These are phyloP conservation scores for Lutraria lutraria DNA, from an alignment of 2,888 invertebrate genomes.

Conservation along the genomic window DNA sequence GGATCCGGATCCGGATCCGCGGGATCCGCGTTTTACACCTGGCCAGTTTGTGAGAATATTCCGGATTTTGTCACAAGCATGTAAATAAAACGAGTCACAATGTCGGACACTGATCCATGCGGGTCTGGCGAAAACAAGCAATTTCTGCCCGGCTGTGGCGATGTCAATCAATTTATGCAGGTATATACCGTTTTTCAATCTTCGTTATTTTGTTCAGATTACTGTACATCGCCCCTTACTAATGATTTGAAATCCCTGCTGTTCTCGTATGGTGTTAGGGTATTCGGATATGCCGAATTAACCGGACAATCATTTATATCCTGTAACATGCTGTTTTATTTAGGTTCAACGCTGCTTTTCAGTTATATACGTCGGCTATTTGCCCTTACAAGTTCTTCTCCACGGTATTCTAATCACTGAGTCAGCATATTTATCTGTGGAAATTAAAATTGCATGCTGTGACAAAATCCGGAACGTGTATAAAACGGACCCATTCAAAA, in stretches of 20 bases:
- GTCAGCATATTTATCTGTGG: too few relatives aligned
- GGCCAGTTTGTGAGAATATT: background rate
- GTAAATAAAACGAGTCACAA: constrained; percentile 22
- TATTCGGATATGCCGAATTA: constrained; percentile 19
- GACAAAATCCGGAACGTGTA: too few relatives aligned
- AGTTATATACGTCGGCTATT: too few relatives aligned
- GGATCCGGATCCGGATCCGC: too few relatives aligned
- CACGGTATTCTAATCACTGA: too few relatives aligned
- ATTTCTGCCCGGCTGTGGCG: constrained; percentile 56
- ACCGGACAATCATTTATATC: background rate
- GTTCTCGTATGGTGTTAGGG: background rate
- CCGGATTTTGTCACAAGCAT: background rate
- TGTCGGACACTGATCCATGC: constrained; percentile 55
- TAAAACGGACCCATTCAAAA: too few relatives aligned
- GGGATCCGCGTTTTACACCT: too few relatives aligned
- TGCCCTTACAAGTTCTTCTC: too few relatives aligned
- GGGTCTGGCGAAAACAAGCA: constrained; percentile 47
- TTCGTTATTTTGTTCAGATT: background rate
- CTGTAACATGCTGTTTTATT: background rate
- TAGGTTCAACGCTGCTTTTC: too few relatives aligned
- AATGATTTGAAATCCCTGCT: background rate
- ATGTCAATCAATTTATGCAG: constrained; percentile 68
- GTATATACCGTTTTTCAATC: constrained; percentile 16
- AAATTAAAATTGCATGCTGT: too few relatives aligned
- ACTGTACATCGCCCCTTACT: background rate